Evolutionary conservation across 2,113 vertebrate genomes (phyloP), one percentile per base, ranked within the genome.

Genomic region (Brienomyrus longianalis): DNA sequence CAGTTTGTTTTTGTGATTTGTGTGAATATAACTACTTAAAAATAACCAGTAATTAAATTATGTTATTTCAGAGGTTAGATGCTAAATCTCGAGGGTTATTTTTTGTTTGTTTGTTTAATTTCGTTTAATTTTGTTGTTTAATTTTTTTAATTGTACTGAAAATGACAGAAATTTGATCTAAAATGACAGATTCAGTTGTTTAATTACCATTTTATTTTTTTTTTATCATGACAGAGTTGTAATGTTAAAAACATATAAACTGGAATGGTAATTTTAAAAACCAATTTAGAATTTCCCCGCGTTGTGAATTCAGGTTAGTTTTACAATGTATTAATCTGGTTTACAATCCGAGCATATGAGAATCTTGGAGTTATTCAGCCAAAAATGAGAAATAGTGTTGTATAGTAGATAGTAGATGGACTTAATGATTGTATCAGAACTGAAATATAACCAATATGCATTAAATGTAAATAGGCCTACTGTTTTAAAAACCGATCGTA

Each of bases 391-490:
- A 83, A 83, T 89, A 54, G 21, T 83, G 77, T 19, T 77, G n/a
- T 80, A 77, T 39, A 31, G 48, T 66, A 66, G 45, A 86, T 59
- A 48, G 43, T 35, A 90, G 47, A 45, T 35, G 74, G 15, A 83
- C 59, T 35, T 48, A 83, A 86, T 43, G 89, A 85, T 74, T 87
- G 85, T 87, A 90, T 50, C n/a, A 86, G 31, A 70, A 77, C n/a
- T 74, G 17, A 87, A 77, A 87, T 52, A 66, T 50, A 70, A 83
- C 19, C 27, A 54, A 90, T 87, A 86, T 92, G 89, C 92, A 92
- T 91, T 91, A 87, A 50, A 54, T 93, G 92, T 92, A 92, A 85
- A 93, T 93, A 93, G 8, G 19, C 5, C 54, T 56, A 56, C 54
- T 91, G 92, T 92, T 92, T 87, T 87, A 90, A 91, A 54, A 91